Evolutionary conservation across 2,888 invertebrate species (phyloP), one percentile per base, ranked within the genome.

Genomic region (Dolomedes plantarius): DNA sequence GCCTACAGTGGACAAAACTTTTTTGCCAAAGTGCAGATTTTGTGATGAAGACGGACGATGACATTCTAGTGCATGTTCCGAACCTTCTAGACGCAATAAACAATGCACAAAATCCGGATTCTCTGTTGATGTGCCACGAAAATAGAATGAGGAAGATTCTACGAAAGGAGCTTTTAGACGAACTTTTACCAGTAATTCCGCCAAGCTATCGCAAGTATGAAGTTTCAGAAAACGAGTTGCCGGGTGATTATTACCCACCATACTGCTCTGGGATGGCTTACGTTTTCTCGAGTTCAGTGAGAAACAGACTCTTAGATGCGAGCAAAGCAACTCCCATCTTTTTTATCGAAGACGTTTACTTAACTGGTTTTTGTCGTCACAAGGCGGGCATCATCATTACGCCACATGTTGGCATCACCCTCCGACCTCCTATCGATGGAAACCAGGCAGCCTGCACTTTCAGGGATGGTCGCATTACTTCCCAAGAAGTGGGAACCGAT

Each of bases 41-140:
- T 75, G 74, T 89, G 31, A 88, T 89, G 83, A 90, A 90, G 78
- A 88, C 89, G 0, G 90, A 90, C 75, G 90, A 90, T 79, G 90
- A 90, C 65, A 89, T 89, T 67, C 88, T 89, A 41, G 80, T 90
- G 1, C 89, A 90, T 74, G 62, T 90, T 29, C 87, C 88, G 0
- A 90, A 90, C 65, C 67, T 90, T 6, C 36, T 90, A 13, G 78
- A 88, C 46, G 87, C 89, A 1, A 28, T 88, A 29, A 86, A 87
- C n/a, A 27, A 68, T 6, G 1, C n/a, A 23, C 73, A 27, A 23
- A 27, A 75, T 16, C 16, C 71, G 28, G 78, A 85, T 23, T 41
- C 78, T 50, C 62, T 79, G 31, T 46, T 89, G 11, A 65, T 89
- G 46, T 89, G 89, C 72, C 89, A 89, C 62, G 75, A 87, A 72